Percentiles rank a stretch among this genome's conserved stretches.
These are phyloP conservation scores for Crepidodera aurea DNA, from an alignment of 2,888 invertebrate species.

Conservation along the genomic window DNA sequence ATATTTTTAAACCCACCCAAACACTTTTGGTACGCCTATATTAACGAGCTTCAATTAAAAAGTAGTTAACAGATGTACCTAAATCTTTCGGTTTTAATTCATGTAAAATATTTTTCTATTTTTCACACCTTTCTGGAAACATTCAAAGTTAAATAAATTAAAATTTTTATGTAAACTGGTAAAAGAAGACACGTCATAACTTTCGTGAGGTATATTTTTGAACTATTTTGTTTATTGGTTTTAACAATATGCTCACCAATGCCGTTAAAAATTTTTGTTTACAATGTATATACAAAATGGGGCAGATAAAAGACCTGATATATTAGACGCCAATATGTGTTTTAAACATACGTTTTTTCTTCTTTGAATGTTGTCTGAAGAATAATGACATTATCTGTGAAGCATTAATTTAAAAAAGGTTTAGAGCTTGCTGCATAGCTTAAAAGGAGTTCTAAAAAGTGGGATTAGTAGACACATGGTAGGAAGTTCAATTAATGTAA, in stretches of 20 bases:
- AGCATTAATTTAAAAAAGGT: no score
- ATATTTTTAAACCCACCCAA: no score
- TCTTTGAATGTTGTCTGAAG: not conserved
- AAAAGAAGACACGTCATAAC: constrained; percentile 39
- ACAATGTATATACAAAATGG: constrained; percentile 28
- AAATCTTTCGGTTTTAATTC: constrained; percentile 39
- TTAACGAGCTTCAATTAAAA: constrained; percentile 40
- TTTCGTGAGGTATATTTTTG: constrained; percentile 37
- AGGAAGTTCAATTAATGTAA: no score
- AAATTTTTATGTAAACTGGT: constrained; percentile 35
- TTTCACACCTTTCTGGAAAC: constrained; percentile 41
- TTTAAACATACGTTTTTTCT: constrained; percentile 10
- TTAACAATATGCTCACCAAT: constrained; percentile 40
- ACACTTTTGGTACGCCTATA: no score
- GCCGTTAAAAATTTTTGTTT: constrained; percentile 26
- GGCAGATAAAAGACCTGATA: constrained; percentile 21
- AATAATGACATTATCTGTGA: no score
- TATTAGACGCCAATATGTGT: constrained; percentile 17
- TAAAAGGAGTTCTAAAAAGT: no score
- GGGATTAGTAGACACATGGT: no score
- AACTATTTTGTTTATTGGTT: constrained; percentile 44
- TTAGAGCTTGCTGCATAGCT: no score
- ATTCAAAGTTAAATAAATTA: constrained; percentile 38
- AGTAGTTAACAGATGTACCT: constrained; percentile 39
- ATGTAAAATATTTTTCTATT: constrained; percentile 37